These are phyloP conservation scores for Oscheius sp. DNA, from an alignment of 2,888 invertebrate genomes.

Conservation along the genomic window DNA sequence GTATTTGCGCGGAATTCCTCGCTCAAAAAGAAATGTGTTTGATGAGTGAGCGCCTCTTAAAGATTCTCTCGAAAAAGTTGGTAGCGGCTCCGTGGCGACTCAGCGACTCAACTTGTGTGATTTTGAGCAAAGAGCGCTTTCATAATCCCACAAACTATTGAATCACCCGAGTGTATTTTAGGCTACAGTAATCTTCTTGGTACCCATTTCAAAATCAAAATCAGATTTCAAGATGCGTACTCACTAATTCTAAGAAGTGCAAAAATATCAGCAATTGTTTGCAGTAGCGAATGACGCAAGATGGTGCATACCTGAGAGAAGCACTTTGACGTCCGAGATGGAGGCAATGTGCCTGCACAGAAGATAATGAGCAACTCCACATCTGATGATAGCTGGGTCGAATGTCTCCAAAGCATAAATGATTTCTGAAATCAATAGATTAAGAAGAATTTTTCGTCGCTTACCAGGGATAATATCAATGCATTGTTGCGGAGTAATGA, in stretches of 20 bases:
- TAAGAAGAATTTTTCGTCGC: background rate
- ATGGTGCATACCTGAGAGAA: constrained; percentile 58
- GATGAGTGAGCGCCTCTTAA: constrained; percentile 23
- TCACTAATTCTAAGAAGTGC: background rate
- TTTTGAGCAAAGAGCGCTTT: constrained; percentile 11
- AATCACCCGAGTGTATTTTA: background rate
- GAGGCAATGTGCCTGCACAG: constrained; percentile 67
- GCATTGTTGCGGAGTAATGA: constrained; percentile 67
- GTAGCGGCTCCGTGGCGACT: constrained; percentile 18
- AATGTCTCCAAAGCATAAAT: constrained; percentile 69
- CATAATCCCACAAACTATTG: background rate
- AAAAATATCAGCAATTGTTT: constrained; percentile 17
- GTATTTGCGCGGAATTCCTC: constrained; percentile 22
- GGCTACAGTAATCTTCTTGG: background rate
- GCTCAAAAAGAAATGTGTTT: constrained; percentile 26
- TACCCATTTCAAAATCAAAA: background rate
- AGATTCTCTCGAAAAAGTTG: constrained; percentile 16
- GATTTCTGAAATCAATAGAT: constrained; percentile 57
- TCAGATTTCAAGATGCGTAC: background rate
- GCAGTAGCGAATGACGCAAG: constrained; percentile 20
- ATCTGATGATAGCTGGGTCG: constrained; percentile 68
- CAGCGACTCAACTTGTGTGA: constrained; percentile 16
- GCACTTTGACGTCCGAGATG: constrained; percentile 67
- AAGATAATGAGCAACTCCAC: constrained; percentile 68
- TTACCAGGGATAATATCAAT: constrained; percentile 65